These are phyloP conservation scores for Drosophila phalerata DNA, from an alignment of 2,888 invertebrate species.

Conservation along the genomic window DNA sequence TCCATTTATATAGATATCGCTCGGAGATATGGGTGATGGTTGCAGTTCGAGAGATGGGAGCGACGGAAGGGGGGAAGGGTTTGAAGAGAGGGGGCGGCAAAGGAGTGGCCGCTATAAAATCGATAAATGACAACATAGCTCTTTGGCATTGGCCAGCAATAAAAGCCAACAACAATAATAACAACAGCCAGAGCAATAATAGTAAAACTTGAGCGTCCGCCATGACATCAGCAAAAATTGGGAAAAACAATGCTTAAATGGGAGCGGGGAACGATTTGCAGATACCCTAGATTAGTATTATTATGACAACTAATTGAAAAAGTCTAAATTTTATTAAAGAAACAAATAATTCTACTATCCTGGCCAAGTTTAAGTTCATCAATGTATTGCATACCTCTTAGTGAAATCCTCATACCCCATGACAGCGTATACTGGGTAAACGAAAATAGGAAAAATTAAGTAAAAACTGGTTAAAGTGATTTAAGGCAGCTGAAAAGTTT, in stretches of 20 bases:
- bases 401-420: not conserved
- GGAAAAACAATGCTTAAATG: conserved; percentile 4
- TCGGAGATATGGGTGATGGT: conserved; percentile 34
- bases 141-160: conserved; percentile 58
- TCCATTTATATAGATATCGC: conserved; percentile 53
- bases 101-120: conserved; percentile 67
- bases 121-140: conserved; percentile 74
- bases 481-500: conserved; percentile 45
- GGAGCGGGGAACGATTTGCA: not conserved
- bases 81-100: conserved; percentile 1
- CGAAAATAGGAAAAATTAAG: conserved; percentile 26
- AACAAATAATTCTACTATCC: not conserved
- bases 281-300: not conserved
- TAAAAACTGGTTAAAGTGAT: conserved; percentile 31
- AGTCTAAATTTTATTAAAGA: not conserved
- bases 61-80: not conserved
- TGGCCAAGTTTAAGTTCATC: not conserved
- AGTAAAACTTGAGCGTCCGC: conserved; percentile 63
- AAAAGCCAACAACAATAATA: conserved; percentile 57
- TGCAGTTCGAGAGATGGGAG: not conserved
- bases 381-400: not conserved
- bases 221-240: conserved; percentile 73
- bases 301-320: not conserved
- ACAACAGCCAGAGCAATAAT: conserved; percentile 59
- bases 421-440: not conserved